A percentile compares a stretch with the other conserved stretches of the same genome.
phyloP scores from a whole-genome alignment of 2,797 vertebrate genomes.

The Accipiter superciliosus region DNA sequence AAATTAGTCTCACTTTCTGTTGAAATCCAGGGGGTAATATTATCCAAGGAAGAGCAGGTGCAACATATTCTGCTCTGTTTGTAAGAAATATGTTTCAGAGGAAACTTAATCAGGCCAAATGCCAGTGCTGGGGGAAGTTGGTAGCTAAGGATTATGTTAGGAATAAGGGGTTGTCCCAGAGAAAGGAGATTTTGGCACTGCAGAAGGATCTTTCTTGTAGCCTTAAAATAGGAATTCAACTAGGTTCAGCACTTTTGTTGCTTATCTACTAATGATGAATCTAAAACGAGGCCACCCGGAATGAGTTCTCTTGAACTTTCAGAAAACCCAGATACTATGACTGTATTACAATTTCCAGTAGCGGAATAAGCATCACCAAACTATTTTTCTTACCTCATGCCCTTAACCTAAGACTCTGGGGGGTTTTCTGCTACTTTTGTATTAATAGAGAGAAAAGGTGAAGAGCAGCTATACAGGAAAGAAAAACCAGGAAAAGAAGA shows the following conservation, averaged over 20 bases:
- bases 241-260: not conserved
- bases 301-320: not conserved
- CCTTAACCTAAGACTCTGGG: not conserved
- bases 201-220: not conserved
- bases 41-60: slow-evolving; percentile 47
- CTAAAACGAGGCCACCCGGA: not conserved
- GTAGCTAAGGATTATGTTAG: not conserved
- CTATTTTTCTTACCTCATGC: not conserved
- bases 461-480: not conserved
- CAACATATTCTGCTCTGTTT: slow-evolving; percentile 20
- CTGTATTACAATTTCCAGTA: not conserved
- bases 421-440: not conserved
- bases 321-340: not conserved
- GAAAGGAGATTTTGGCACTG: not conserved
- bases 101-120: slow-evolving; percentile 39
- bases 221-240: not conserved
- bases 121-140: not conserved
- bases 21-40: slow-evolving; percentile 39
- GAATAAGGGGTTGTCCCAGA: not conserved
- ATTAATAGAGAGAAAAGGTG: not conserved
- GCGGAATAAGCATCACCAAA: not conserved
- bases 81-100: slow-evolving; percentile 31
- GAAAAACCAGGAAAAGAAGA: not conserved
- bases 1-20: slow-evolving; percentile 40
- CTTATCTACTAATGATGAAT: not conserved